Evolutionary conservation across 2,888 invertebrate species (phyloP).

Genomic region (Agrochola lychnidis): DNA sequence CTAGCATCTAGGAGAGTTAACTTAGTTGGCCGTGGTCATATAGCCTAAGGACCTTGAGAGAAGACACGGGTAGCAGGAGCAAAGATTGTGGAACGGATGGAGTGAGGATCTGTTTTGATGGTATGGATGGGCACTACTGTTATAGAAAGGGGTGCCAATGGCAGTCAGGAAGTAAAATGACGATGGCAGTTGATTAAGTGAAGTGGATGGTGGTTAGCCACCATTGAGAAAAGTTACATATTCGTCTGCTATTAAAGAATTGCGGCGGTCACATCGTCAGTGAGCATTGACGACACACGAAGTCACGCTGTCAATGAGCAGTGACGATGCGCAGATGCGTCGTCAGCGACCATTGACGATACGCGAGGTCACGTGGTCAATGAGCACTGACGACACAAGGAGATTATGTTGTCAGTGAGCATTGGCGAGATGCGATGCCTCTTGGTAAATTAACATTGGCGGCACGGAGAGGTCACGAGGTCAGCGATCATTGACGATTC

Average conservation of each 20-base stretch:
- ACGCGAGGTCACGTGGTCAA: slow-evolving; percentile 13
- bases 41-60: slow-evolving; percentile 6
- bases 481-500: slow-evolving; percentile 29
- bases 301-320: slow-evolving; percentile 9
- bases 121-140: slow-evolving; percentile 14
- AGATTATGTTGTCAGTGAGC: background rate
- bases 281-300: slow-evolving; percentile 30
- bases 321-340: slow-evolving; percentile 16
- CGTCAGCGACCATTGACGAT: slow-evolving; percentile 26
- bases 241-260: background rate
- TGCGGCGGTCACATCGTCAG: slow-evolving; percentile 9
- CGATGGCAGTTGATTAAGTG: background rate
- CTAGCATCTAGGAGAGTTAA: slow-evolving; percentile 12
- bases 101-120: background rate
- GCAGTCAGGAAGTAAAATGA: background rate
- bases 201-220: background rate
- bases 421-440: slow-evolving; percentile 3
- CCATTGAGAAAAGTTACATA: background rate
- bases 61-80: slow-evolving; percentile 4
- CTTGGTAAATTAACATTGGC: slow-evolving; percentile 15
- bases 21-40: background rate
- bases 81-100: slow-evolving; percentile 5
- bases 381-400: slow-evolving; percentile 7
- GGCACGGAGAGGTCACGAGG: slow-evolving; percentile 19
- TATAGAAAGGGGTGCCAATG: background rate